Base-by-base conservation (phyloP, 1,140 invertebrate genomes). In the Andricus grossulariae region DNA sequence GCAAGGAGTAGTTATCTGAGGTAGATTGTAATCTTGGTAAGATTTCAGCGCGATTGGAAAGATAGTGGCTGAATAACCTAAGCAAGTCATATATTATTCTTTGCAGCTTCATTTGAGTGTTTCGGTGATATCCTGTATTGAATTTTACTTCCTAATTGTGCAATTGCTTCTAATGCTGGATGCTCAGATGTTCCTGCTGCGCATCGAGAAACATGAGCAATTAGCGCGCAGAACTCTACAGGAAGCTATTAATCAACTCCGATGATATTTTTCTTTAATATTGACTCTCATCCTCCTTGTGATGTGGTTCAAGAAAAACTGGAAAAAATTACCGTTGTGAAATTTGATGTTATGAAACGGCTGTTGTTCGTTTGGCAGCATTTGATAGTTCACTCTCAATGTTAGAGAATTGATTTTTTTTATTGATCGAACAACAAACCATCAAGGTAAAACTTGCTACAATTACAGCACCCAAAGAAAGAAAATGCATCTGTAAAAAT, bases 1-100 rank as follows among this genome's bases (percentile, higher is more conserved):
- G 60, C 39, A 66, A 66, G 25, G 60, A 66, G 60, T 39, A 66
- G 60, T 66, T 45, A 66, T 66, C 60, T 66, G 32, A 66, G 32
- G 60, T 66, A 45, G 60, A 66, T 66, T 45, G 32, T 66, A 66
- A 66, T 66, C 60, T 66, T 66, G 16, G 60, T 66, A n/a, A 66
- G 60, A 66, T 66, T 66, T 66, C 60, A 66, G 60, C 60, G 60
- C 60, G 60, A 39, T 66, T 66, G 25, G 60, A 66, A 66, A 66
- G 60, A 66, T 66, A 66, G 60, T 66, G 60, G 39, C 60, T 66
- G 60, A 66, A 66, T 25, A n/a, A 60, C 57, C 57, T 15, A 39
- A 60, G 15, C 32, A 66, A 66, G 25, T 66, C 60, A 39, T 66
- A 66, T n/a, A 66, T 66, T 66, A 39, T 66, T 39, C 60, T 66